Evolutionary conservation across 2,113 vertebrate species (phyloP).

Genomic region (Peromyscus maniculatus): DNA sequence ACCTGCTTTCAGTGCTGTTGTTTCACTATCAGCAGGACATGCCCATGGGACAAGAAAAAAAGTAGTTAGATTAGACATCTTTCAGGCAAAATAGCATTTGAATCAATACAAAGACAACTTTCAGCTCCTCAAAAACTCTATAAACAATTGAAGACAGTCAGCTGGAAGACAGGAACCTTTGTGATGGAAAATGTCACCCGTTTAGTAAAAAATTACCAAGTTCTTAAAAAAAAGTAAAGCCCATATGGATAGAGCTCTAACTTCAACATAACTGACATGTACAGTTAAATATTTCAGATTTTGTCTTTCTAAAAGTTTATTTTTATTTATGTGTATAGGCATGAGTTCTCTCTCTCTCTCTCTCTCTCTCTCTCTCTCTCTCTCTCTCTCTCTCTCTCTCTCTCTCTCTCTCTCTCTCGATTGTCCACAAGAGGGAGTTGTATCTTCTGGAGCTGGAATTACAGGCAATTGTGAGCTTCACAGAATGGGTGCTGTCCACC

Average conservation of each 20-base stretch:
- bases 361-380: background rate
- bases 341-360: background rate
- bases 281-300: background rate
- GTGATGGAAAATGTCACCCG: background rate
- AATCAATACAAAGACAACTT: background rate
- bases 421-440: background rate
- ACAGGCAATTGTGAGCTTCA: background rate
- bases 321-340: background rate
- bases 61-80: background rate
- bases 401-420: too few relatives aligned
- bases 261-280: background rate
- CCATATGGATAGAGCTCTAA: background rate
- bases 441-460: background rate
- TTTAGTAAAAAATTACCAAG: background rate
- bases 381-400: too few relatives aligned
- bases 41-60: background rate
- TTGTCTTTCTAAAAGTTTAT: background rate
- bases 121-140: background rate
- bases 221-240: slow-evolving; percentile 10
- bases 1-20: background rate
- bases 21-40: background rate
- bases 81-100: background rate
- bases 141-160: background rate
- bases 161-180: background rate
- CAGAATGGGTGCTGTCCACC: background rate